These are phyloP conservation scores for Drosophila novamexicana DNA, from an alignment of 1,140 invertebrate species.

Conservation along the genomic window DNA sequence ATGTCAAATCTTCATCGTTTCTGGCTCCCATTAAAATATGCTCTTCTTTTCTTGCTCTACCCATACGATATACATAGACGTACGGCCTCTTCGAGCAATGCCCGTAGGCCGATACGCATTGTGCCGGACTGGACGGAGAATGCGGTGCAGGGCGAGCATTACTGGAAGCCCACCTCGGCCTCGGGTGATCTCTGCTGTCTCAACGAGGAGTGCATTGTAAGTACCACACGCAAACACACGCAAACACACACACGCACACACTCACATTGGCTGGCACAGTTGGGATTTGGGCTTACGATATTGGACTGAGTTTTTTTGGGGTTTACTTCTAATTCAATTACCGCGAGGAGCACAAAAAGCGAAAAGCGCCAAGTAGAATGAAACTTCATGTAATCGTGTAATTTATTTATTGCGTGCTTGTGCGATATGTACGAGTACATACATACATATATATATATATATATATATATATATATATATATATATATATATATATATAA, in stretches of 20 bases:
- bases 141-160: constrained; percentile 93
- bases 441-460: neutral
- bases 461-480: constrained; percentile 8
- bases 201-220: constrained; percentile 95
- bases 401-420: constrained; percentile 82
- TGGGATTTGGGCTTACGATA: neutral
- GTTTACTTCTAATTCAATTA: constrained; percentile 64
- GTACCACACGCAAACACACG: constrained; percentile 65
- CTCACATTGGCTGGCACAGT: constrained; percentile 3
- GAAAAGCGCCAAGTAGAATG: constrained; percentile 21
- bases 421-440: constrained; percentile 40
- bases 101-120: constrained; percentile 88
- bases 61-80: constrained; percentile 84
- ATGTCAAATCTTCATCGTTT: no score
- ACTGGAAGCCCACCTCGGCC: constrained; percentile 93
- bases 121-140: constrained; percentile 93
- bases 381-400: constrained; percentile 68
- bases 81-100: constrained; percentile 82
- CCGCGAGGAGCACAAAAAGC: constrained; percentile 23
- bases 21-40: no score
- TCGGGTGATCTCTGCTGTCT: constrained; percentile 97
- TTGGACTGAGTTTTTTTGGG: constrained; percentile 11
- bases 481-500: neutral
- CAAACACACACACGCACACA: neutral
- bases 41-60: neutral